These are phyloP conservation scores for Allophyes oxyacanthae DNA, from an alignment of 2,888 invertebrate genomes.

Conservation along the genomic window DNA sequence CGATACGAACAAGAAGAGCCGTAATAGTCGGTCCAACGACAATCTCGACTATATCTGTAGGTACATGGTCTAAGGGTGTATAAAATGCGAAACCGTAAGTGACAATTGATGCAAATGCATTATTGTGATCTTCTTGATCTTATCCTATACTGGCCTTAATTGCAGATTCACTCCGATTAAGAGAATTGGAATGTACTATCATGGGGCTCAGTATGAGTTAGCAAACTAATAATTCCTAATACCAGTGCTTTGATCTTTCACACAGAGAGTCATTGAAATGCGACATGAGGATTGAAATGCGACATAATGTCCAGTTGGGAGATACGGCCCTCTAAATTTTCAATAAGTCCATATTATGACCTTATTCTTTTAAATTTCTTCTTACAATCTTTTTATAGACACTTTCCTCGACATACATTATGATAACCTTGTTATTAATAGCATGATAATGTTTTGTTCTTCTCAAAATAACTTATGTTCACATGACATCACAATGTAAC, in stretches of 20 bases:
- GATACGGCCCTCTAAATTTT: neutral
- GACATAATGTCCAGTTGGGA: neutral
- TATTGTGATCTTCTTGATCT: slow-evolving; percentile 31
- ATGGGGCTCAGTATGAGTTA: slow-evolving; percentile 15
- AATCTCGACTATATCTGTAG: slow-evolving; percentile 1
- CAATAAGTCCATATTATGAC: too few species aligned
- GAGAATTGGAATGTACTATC: slow-evolving; percentile 30
- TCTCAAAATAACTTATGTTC: slow-evolving; percentile 39
- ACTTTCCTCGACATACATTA: slow-evolving; percentile 4
- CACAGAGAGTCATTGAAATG: slow-evolving; percentile 12
- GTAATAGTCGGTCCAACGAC: too few species aligned
- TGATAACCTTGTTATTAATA: slow-evolving; percentile 37
- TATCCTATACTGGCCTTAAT: slow-evolving; percentile 10
- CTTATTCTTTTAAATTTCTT: neutral
- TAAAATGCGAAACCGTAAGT: slow-evolving; percentile 23
- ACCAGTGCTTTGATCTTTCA: slow-evolving; percentile 6
- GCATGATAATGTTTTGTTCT: slow-evolving; percentile 24
- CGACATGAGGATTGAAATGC: neutral
- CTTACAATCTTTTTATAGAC: neutral
- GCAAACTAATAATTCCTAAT: slow-evolving; percentile 30
- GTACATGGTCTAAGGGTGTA: too few species aligned
- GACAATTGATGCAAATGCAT: slow-evolving; percentile 16
- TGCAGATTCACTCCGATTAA: slow-evolving; percentile 16
- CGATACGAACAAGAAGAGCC: too few species aligned
- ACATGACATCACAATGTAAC: slow-evolving; percentile 34